A percentile compares a stretch with the other conserved stretches of the same genome.
Evolutionary conservation across 2,113 vertebrate species (phyloP).

Genomic region (Cyprinodon tularosa): DNA sequence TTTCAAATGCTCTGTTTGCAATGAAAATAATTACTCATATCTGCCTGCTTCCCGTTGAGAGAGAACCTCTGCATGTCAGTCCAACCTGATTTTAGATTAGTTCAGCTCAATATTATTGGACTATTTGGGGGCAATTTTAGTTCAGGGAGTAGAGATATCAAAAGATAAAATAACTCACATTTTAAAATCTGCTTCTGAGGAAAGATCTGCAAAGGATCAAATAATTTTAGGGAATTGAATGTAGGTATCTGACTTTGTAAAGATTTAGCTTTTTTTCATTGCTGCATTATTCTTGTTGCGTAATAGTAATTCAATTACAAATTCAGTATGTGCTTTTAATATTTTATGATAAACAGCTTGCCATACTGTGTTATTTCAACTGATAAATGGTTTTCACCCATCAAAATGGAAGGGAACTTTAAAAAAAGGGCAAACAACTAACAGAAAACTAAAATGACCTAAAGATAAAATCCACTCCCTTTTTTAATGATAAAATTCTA

Average conservation of each 20-base stretch:
- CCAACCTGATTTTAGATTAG: not conserved
- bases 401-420: not conserved
- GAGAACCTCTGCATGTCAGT: not conserved
- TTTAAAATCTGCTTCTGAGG: not conserved
- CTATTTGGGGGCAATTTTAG: not conserved
- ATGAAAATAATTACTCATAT: not conserved
- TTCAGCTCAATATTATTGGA: not conserved
- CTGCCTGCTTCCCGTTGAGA: not conserved
- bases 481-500: constrained; percentile 15
- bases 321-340: not conserved
- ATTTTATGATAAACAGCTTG: not conserved
- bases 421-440: constrained; percentile 25
- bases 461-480: constrained; percentile 57
- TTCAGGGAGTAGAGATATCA: not conserved
- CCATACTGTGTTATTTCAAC: not conserved
- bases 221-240: not conserved
- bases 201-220: not conserved
- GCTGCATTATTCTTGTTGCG: not conserved
- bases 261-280: not conserved
- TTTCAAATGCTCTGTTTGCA: not conserved
- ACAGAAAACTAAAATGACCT: constrained; percentile 45
- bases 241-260: not conserved
- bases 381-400: not conserved
- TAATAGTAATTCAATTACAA: not conserved
- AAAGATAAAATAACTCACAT: too few relatives aligned